Percentiles rank a stretch among this genome's conserved stretches.
These are phyloP conservation scores for Cherax quadricarinatus DNA, from an alignment of 1,140 invertebrate species.

Conservation along the genomic window DNA sequence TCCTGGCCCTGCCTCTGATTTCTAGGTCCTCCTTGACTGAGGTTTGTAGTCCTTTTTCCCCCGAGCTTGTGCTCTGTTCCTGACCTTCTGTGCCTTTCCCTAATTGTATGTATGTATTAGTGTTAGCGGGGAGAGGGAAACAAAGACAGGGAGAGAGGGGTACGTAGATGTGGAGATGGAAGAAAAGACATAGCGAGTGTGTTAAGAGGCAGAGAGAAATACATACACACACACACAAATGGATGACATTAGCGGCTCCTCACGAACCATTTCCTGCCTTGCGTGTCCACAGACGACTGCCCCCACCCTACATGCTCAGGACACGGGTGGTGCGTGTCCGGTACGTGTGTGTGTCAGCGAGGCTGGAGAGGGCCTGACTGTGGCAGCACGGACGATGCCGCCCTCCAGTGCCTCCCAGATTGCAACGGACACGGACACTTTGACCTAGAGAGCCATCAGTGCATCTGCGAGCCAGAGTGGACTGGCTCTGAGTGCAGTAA, in stretches of 20 bases:
- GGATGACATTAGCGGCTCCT: background rate
- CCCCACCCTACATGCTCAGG: constrained; percentile 96
- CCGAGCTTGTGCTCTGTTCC: no score
- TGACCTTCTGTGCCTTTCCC: no score
- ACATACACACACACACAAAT: no score
- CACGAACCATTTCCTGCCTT: background rate
- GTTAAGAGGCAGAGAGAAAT: no score
- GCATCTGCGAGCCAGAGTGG: constrained; percentile 93
- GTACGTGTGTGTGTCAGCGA: constrained; percentile 97
- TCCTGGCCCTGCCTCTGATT: no score
- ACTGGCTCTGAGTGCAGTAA: constrained; percentile 95
- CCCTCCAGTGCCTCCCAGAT: constrained; percentile 94
- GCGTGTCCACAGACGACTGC: constrained; percentile 85
- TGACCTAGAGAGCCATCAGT: constrained; percentile 91
- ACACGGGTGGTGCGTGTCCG: constrained; percentile 96
- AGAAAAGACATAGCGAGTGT: no score
- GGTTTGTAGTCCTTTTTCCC: no score
- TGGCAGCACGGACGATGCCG: constrained; percentile 93
- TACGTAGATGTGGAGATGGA: no score
- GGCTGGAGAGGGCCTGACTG: constrained; percentile 97
- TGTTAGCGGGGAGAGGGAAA: no score
- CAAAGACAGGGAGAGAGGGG: no score
- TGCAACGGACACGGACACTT: constrained; percentile 97
- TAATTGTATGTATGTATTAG: no score
- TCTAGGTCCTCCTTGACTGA: no score